Conservation (phyloP, 37 sponge, comb jelly and placozoan species). For the Beroe forskalii region DNA sequence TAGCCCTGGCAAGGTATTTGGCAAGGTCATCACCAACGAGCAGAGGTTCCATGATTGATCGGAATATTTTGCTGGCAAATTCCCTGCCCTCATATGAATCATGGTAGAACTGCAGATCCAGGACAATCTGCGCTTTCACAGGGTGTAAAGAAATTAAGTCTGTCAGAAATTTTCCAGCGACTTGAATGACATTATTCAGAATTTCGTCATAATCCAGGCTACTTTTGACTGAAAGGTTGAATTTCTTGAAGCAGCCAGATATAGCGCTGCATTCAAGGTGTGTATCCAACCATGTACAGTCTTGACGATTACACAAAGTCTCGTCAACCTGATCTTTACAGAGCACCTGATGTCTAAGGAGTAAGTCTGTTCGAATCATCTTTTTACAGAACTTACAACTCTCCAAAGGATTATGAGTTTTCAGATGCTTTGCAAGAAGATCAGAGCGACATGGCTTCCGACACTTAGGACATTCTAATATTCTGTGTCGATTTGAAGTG, state of each 20-base stretch:
- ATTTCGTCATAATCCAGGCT: slow-evolving; percentile 25
- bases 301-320: slow-evolving; percentile 19
- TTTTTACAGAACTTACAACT: slow-evolving; percentile 14
- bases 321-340: slow-evolving; percentile 18
- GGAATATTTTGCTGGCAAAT: not conserved
- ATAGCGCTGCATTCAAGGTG: slow-evolving; percentile 12
- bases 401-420: slow-evolving; percentile 4
- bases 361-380: not conserved
- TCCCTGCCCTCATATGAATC: not conserved
- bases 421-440: not conserved
- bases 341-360: not conserved
- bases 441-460: slow-evolving; percentile 1
- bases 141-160: not conserved
- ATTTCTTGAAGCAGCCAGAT: not conserved
- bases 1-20: not conserved
- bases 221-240: not conserved
- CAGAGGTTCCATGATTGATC: slow-evolving; percentile 34
- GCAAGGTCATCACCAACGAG: not conserved
- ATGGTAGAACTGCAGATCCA: not conserved
- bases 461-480: slow-evolving; percentile 31
- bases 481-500: not conserved
- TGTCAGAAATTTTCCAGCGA: not conserved
- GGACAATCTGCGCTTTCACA: not conserved
- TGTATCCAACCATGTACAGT: not conserved
- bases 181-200: not conserved